These are phyloP conservation scores for Solea senegalensis DNA, from an alignment of 2,113 vertebrate species.

Conservation along the genomic window DNA sequence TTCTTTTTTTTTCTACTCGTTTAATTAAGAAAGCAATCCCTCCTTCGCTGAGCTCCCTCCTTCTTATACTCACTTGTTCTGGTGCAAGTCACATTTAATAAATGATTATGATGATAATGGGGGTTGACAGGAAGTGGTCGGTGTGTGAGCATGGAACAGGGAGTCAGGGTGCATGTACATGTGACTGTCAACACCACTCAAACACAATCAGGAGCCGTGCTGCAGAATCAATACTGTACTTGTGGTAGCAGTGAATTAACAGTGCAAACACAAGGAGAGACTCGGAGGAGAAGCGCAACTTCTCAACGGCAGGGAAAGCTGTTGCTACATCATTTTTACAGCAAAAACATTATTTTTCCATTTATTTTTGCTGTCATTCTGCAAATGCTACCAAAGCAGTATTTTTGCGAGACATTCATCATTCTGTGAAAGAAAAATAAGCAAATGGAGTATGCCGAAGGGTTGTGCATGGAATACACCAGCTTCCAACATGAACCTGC, in stretches of 20 bases:
- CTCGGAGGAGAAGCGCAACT: slow-evolving; percentile 1
- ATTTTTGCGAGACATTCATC: slow-evolving; percentile 14
- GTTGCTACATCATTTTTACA: not conserved
- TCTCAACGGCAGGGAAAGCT: not conserved
- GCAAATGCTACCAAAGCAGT: not conserved
- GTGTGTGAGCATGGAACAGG: slow-evolving; percentile 11
- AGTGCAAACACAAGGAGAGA: not conserved
- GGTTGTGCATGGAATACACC: not conserved
- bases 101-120: slow-evolving; percentile 75
- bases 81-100: slow-evolving; percentile 73
- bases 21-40: slow-evolving; percentile 81
- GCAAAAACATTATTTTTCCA: not conserved
- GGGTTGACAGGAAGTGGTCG: slow-evolving; percentile 51
- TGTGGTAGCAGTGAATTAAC: slow-evolving; percentile 27
- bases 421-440: slow-evolving; percentile 1
- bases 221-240: slow-evolving; percentile 24
- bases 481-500: slow-evolving; percentile 13
- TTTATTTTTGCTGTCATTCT: not conserved
- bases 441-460: not conserved
- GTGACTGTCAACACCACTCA: slow-evolving; percentile 41
- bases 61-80: slow-evolving; percentile 57
- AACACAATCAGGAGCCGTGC: slow-evolving; percentile 16
- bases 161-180: slow-evolving; percentile 16
- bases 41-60: slow-evolving; percentile 64
- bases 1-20: slow-evolving; percentile 64